Base-by-base conservation (phyloP, 2,113 vertebrate species). In the Siniperca chuatsi region DNA sequence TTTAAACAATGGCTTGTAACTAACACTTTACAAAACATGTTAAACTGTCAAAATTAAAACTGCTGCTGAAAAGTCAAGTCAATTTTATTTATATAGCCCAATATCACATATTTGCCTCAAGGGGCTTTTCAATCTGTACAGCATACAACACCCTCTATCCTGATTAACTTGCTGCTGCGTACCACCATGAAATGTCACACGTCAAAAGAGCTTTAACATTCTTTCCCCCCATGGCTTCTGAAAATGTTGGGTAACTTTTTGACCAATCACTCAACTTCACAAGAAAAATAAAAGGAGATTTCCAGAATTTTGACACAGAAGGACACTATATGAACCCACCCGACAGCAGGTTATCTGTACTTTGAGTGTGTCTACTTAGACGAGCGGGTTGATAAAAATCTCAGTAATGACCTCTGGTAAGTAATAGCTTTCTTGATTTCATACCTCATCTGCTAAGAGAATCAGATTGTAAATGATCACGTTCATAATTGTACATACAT, bases 371-470 rank as follows among this genome's bases (percentile, higher is more conserved):
- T 62, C 25, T 54, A 0, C 33, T 72, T 54, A 60, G 54, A 71
- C 33, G 23, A 54, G 6, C 13, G 4, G 55, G 11, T 25, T 52
- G 9, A 61, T 50, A 10, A 15, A 4, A 57, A n/a, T 46, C 25
- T 50, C 48, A n/a, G 4, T 9, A 15, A 71, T 23, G 9, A 50
- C n/a, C 2, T 75, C 77, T 23, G 68, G 87, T 90, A 44, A 81
- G 87, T 73, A 40, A 40, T 9, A 33, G 2, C 4, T 58, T 62
- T 72, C 15, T 46, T 78, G 1, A 72, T 48, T 82, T 57, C 8
- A 48, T n/a, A 7, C 40, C 8, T 71, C 6, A 52, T 65, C 35
- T 52, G 37, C 8, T 13, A 13, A 70, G 9, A 66, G 33, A 29
- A 42, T 12, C 4, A 8, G n/a, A 44, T 52, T 25, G 20, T 29